Conservation (phyloP, 2,113 vertebrate species). For the mouse (Mus musculus) region DNA sequence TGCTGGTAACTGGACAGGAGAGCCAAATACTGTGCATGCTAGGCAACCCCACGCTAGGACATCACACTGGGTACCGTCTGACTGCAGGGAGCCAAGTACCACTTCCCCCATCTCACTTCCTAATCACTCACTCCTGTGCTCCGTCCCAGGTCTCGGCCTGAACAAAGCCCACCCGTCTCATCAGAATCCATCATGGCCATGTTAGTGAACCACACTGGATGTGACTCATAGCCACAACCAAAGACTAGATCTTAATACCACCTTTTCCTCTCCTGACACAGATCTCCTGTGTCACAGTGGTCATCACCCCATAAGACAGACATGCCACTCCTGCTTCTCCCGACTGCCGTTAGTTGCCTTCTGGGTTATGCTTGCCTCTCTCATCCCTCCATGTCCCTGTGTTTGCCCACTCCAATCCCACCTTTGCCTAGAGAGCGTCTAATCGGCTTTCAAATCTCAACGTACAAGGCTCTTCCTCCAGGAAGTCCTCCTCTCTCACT, state of each 20-base stretch:
- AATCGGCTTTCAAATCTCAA: slow-evolving; percentile 32
- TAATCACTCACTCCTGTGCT: background rate
- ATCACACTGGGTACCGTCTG: background rate
- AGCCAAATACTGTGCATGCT: no score
- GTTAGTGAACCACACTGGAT: background rate
- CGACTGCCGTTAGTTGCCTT: background rate
- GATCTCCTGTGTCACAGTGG: background rate
- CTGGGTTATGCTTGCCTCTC: background rate
- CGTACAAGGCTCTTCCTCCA: background rate
- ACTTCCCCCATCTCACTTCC: background rate
- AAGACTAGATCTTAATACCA: background rate
- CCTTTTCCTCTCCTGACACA: background rate
- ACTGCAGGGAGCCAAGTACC: background rate
- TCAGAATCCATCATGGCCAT: background rate
- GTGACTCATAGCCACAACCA: background rate
- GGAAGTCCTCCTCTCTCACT: background rate
- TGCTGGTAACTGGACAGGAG: background rate
- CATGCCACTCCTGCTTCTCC: background rate
- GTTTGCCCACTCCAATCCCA: background rate
- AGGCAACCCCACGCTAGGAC: background rate
- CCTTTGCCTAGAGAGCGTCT: background rate
- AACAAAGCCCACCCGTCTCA: background rate
- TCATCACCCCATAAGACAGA: background rate
- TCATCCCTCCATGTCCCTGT: background rate
- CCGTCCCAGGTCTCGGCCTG: background rate